These are phyloP conservation scores for Cyphomyrus plagiostoma DNA, from an alignment of 2,113 vertebrate genomes.

Conservation along the genomic window DNA sequence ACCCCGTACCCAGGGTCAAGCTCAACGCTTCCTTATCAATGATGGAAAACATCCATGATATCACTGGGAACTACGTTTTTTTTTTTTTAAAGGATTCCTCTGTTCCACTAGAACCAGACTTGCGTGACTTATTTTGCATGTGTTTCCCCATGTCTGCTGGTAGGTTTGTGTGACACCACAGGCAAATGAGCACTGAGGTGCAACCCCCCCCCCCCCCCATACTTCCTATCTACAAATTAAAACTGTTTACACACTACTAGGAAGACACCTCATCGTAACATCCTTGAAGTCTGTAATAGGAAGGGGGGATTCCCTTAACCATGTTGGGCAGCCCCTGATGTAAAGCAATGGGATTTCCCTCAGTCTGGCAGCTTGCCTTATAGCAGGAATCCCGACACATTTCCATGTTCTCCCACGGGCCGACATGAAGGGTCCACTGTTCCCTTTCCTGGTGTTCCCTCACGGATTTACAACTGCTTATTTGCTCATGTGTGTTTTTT, in stretches of 20 bases:
- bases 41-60: neutral
- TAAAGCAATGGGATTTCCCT: conserved; percentile 56
- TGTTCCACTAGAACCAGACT: neutral
- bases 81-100: neutral
- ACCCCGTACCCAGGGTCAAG: neutral
- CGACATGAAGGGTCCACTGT: neutral
- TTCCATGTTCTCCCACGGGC: conserved; percentile 10
- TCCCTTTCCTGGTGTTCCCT: conserved; percentile 9
- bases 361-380: conserved; percentile 23
- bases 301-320: conserved; percentile 44
- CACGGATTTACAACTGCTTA: neutral
- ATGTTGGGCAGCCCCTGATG: conserved; percentile 39
- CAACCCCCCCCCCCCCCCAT: conserved; percentile 39
- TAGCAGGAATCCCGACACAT: conserved; percentile 22
- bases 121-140: conserved; percentile 47
- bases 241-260: neutral
- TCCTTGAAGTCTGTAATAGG: neutral
- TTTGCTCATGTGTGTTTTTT: neutral
- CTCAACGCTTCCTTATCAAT: neutral
- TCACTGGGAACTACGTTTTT: neutral
- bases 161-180: conserved; percentile 8
- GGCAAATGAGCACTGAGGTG: conserved; percentile 27
- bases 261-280: conserved; percentile 38
- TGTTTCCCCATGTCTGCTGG: conserved; percentile 35
- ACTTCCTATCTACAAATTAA: conserved; percentile 36